These are phyloP conservation scores for Carettochelys insculpta DNA, from an alignment of 2,113 vertebrate genomes.

Conservation along the genomic window DNA sequence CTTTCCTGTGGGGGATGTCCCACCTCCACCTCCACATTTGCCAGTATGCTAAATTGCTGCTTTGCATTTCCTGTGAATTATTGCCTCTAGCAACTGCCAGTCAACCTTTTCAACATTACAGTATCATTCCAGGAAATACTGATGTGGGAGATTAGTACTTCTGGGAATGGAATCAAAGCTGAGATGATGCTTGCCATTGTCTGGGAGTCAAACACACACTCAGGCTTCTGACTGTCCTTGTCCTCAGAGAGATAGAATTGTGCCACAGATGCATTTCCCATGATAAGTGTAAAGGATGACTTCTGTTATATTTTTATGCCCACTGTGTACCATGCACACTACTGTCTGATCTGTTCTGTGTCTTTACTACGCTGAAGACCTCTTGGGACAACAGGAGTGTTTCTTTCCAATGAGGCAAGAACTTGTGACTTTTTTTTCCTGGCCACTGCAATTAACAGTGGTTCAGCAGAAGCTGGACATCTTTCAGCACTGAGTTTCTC, in stretches of 20 bases:
- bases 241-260: rapidly evolving
- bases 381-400: not conserved
- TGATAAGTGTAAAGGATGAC: not conserved
- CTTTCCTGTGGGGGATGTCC: not conserved
- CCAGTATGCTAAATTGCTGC: constrained; percentile 21
- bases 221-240: not conserved
- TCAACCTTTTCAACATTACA: constrained; percentile 56
- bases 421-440: not conserved
- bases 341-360: not conserved
- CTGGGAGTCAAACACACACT: not conserved
- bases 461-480: not conserved
- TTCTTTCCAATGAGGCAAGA: not conserved
- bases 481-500: not conserved
- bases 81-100: constrained; percentile 45
- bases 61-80: constrained; percentile 59
- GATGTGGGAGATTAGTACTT: constrained; percentile 65
- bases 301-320: not conserved
- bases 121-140: constrained; percentile 77
- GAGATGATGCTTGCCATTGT: constrained; percentile 23
- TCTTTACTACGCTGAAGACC: not conserved
- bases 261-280: not conserved
- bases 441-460: not conserved
- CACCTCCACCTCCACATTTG: constrained; percentile 12
- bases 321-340: not conserved
- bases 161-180: constrained; percentile 74